Base-by-base conservation (phyloP, 2,888 invertebrate species). In the Nomada flava region DNA sequence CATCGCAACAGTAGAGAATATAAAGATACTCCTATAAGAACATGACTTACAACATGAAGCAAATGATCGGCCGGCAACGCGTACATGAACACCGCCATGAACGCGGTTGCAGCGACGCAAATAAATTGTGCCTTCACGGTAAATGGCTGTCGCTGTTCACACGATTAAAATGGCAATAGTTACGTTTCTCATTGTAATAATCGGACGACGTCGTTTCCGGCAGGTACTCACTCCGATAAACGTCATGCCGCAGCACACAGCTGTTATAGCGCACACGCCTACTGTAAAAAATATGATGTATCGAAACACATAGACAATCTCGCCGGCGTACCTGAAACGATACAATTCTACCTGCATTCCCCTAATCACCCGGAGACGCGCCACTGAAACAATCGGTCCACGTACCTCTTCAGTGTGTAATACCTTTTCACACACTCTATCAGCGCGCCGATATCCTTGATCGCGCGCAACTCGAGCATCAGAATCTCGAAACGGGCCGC, bases 51-150 rank as follows among this genome's bases (percentile, higher is more conserved):
- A 79, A 62, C 76, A 44, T 86, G 74, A 20, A 89, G 76, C 26
- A 91, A 59, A 44, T 86, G 81, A 52, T 91, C 90, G 7, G 91
- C 91, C 20, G 91, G 90, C 90, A 87, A 89, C 0, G 90, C 84
- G 71, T 87, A 90, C 52, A 89, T 63, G 68, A 89, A 88, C 2
- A 90, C 85, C 57, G 89, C 89, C 7, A 87, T 5, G 9, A 83
- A 74, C 2, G 83, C 87, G 26, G 86, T 84, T 7, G 78, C 63
- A 9, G 82, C 76, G 29, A 90, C 73, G 9, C 83, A 82, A 2
- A 79, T 26, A 4, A 84, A 89, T 15, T 90, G 88, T 1, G 82
- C 50, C 42, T 91, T 91, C 2, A 89, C 80, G 0, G 84, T 53
- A 3, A 87, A 5, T 0, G 86, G 79, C 64, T 87, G 85, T 57